Conservation (phyloP, 2,888 invertebrate species). For the Sphaerophoria rueppellii region DNA sequence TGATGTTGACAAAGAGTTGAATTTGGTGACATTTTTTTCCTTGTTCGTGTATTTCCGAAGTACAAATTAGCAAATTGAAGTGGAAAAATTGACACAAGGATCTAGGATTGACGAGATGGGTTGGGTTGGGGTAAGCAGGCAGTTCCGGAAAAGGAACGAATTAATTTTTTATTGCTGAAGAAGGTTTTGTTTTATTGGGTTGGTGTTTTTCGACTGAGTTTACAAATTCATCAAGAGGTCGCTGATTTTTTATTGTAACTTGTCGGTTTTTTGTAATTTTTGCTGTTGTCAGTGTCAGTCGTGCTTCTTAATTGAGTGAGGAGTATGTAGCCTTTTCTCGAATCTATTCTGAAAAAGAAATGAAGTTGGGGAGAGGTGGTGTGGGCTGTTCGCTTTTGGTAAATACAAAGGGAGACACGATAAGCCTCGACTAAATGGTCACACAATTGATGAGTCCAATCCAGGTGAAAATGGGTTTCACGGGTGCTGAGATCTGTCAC, state of each 20-base stretch:
- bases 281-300: not conserved
- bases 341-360: not conserved
- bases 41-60: slow-evolving; percentile 54
- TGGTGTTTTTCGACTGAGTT: slow-evolving; percentile 12
- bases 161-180: slow-evolving; percentile 32
- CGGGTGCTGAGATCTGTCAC: too few relatives aligned
- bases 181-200: slow-evolving; percentile 1
- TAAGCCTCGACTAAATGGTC: not conserved
- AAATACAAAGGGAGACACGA: not conserved
- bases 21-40: slow-evolving; percentile 52
- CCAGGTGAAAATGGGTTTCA: too few relatives aligned
- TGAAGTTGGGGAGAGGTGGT: not conserved
- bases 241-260: not conserved
- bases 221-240: slow-evolving; percentile 29
- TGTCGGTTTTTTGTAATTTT: slow-evolving; percentile 5
- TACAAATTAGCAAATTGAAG: slow-evolving; percentile 68
- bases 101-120: not conserved
- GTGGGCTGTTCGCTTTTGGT: not conserved
- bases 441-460: too few relatives aligned
- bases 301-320: slow-evolving; percentile 47
- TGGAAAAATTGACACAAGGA: slow-evolving; percentile 48
- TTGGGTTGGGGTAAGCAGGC: not conserved
- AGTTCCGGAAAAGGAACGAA: slow-evolving; percentile 4
- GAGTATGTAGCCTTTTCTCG: not conserved
- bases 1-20: slow-evolving; percentile 30